phyloP scores from a whole-genome alignment of 2,888 invertebrate genomes.

The Microctonus brassicae region DNA sequence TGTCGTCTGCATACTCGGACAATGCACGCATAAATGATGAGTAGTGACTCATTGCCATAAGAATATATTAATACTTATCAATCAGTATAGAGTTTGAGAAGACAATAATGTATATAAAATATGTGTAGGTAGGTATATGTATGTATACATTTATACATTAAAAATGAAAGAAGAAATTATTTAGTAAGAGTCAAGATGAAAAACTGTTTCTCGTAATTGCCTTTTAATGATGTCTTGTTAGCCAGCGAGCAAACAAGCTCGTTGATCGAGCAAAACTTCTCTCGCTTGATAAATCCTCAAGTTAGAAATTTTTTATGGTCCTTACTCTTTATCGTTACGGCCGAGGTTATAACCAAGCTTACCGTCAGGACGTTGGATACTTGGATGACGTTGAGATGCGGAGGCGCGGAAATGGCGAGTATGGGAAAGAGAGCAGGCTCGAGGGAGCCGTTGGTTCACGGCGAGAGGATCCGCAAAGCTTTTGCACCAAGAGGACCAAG shows the following conservation, averaged over 20 bases:
- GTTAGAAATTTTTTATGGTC: slow-evolving; percentile 17
- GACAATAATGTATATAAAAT: not conserved
- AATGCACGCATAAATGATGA: slow-evolving; percentile 11
- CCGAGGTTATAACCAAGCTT: slow-evolving; percentile 10
- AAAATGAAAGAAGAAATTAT: not conserved
- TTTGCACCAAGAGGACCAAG: slow-evolving; percentile 14
- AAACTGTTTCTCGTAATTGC: slow-evolving; percentile 19
- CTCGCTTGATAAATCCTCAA: slow-evolving; percentile 22
- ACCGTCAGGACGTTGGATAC: slow-evolving; percentile 4
- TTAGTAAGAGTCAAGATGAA: not conserved
- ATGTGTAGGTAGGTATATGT: too few species aligned
- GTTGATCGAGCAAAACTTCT: slow-evolving; percentile 15
- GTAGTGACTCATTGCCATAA: not conserved
- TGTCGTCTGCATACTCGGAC: slow-evolving; percentile 7
- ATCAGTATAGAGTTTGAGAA: too few species aligned
- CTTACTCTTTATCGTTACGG: slow-evolving; percentile 31
- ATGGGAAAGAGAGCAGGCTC: slow-evolving; percentile 13
- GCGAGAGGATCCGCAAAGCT: slow-evolving; percentile 26
- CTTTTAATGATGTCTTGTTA: slow-evolving; percentile 22
- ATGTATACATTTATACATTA: not conserved
- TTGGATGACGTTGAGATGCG: not conserved
- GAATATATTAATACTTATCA: not conserved
- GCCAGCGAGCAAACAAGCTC: slow-evolving; percentile 8
- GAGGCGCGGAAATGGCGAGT: not conserved
- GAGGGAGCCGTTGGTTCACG: slow-evolving; percentile 24